phyloP scores from a whole-genome alignment of 2,797 vertebrate genomes.

The Typhlichthys subterraneus region DNA sequence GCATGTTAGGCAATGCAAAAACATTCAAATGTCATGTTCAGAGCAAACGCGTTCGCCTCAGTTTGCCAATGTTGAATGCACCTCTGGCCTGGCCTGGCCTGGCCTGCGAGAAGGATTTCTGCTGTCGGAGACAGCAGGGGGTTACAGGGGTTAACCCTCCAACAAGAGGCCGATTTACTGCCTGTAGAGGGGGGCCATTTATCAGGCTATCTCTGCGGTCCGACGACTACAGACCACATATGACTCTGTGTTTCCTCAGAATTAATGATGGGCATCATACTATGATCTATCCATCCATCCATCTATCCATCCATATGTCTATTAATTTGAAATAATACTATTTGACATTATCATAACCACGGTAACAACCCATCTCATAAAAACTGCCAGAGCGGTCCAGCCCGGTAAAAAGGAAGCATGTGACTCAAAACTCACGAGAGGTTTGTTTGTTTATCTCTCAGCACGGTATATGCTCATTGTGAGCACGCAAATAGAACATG shows the following conservation, averaged over 20 bases:
- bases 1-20: too few species aligned
- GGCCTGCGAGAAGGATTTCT: constrained; percentile 59
- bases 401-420: too few species aligned
- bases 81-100: constrained; percentile 36
- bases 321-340: too few species aligned
- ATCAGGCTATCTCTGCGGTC: constrained; percentile 64
- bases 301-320: too few species aligned
- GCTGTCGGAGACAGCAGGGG: constrained; percentile 64
- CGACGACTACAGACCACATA: constrained; percentile 49
- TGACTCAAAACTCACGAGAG: neutral
- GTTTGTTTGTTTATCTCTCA: neutral
- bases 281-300: neutral
- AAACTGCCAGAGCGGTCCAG: neutral
- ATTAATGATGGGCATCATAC: constrained; percentile 7
- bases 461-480: neutral
- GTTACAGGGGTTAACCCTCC: constrained; percentile 72
- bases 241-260: constrained; percentile 12
- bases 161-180: constrained; percentile 76
- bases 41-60: too few species aligned
- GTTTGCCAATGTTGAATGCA: too few species aligned
- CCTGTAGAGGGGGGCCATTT: constrained; percentile 64
- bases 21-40: too few species aligned
- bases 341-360: neutral
- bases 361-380: neutral
- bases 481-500: constrained; percentile 25